Base-by-base conservation (phyloP, 2,797 vertebrate genomes). In the Pangasius sanitwongsei region DNA sequence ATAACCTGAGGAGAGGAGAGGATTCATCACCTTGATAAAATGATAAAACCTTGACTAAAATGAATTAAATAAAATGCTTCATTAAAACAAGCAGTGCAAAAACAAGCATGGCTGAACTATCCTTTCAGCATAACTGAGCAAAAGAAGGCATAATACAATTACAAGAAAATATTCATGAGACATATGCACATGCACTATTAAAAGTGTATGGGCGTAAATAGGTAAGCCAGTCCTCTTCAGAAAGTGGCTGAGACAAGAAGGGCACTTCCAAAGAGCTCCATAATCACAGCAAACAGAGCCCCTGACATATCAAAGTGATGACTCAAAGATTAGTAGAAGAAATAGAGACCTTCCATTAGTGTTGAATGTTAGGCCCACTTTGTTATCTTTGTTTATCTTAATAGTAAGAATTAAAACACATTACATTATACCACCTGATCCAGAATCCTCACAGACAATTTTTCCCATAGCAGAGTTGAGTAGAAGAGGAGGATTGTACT, bases 351-450 rank as follows among this genome's bases (percentile, higher is more conserved):
- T 31, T 59, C 55, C 70, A 89, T 89, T 86, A 88, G 69, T 41
- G 16, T n/a, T 80, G 61, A 37, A 50, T 55, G 61, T 72, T 74
- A 65, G 28, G 75, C 44, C 83, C 83, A 13, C 55, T 87, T 86
- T 83, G 86, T 88, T 85, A 75, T 82, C 48, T 48, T 83, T 37
- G 70, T 83, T 85, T 77, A 86, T 86, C 77, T 55, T 89, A 78
- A 78, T 78, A 41, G 59, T 44, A 25, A 70, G 37, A 87, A 86
- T 87, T 74, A 86, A 87, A 89, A 85, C 87, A 82, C 57, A 63
- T 83, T 83, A 75, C 80, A 70, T 81, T 87, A 81, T 8, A 59
- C n/a, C 44, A 77, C 23, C 31, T 80, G 61, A 88, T 84, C 53
- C 82, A 84, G n/a, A 85, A 41, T 57, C 16, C 61, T 78, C 41